Conservation (phyloP, 1,140 invertebrate species). For the Aphelenchoides besseyi region DNA sequence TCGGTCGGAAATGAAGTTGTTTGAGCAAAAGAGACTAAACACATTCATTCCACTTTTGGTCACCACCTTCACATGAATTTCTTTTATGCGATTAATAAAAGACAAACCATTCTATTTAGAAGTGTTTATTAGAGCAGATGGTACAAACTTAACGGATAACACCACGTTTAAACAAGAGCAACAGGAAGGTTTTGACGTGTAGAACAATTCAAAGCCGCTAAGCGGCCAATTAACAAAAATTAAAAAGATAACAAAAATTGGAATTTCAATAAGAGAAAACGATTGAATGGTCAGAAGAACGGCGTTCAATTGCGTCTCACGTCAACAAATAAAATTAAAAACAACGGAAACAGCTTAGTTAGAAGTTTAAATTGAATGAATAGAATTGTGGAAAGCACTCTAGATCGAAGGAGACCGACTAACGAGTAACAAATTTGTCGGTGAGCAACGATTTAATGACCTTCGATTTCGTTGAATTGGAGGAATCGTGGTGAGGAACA, state of each 20-base stretch:
- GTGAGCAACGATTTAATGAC: background rate
- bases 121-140: too few species aligned
- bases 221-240: background rate
- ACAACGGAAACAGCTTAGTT: background rate
- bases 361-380: background rate
- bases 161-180: background rate
- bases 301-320: background rate
- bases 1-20: background rate
- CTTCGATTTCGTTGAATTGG: background rate
- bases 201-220: background rate
- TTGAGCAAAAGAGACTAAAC: background rate
- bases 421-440: background rate
- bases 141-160: too few species aligned
- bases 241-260: background rate
- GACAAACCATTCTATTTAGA: too few species aligned
- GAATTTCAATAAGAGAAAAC: conserved; percentile 3
- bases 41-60: background rate
- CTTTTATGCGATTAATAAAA: background rate
- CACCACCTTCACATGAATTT: background rate
- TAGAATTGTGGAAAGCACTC: conserved; percentile 14
- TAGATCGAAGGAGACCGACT: background rate
- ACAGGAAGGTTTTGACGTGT: background rate
- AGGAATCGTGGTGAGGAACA: background rate
- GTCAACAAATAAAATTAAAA: conserved; percentile 15
- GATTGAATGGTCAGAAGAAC: background rate